phyloP scores from a whole-genome alignment of 1,140 invertebrate species.

The Drosophila chauvacae region DNA sequence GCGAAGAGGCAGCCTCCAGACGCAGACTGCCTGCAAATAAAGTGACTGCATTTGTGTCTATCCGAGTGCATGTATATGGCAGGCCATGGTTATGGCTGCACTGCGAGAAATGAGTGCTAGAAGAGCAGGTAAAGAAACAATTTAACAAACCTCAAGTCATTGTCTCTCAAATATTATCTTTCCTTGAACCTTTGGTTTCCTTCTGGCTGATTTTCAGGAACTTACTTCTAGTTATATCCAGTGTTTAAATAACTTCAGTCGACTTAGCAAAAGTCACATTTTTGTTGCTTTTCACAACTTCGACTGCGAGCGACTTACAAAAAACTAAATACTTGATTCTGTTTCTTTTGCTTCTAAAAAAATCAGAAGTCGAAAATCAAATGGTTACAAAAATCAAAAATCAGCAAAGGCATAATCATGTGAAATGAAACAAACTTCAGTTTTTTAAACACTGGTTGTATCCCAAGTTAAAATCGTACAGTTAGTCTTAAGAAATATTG shows the following conservation, averaged over 20 bases:
- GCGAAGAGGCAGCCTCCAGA: constrained; percentile 29
- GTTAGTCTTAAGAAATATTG: not conserved
- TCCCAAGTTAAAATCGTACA: not conserved
- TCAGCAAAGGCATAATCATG: too few species aligned
- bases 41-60: constrained; percentile 68
- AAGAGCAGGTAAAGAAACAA: too few species aligned
- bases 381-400: too few species aligned
- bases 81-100: constrained; percentile 25
- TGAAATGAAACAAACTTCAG: too few species aligned
- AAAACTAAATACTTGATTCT: too few species aligned
- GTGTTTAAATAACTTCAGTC: too few species aligned
- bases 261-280: too few species aligned
- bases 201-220: not conserved
- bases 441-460: too few species aligned
- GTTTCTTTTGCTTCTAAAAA: too few species aligned
- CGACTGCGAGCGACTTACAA: too few species aligned
- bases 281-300: too few species aligned
- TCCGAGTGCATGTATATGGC: constrained; percentile 40
- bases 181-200: not conserved
- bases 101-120: constrained; percentile 1
- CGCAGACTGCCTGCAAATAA: constrained; percentile 64
- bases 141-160: not conserved
- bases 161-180: not conserved
- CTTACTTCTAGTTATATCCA: not conserved
- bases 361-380: too few species aligned